Conservation (phyloP, 2,888 invertebrate species). For the Chaetogeoica ovagalla region DNA sequence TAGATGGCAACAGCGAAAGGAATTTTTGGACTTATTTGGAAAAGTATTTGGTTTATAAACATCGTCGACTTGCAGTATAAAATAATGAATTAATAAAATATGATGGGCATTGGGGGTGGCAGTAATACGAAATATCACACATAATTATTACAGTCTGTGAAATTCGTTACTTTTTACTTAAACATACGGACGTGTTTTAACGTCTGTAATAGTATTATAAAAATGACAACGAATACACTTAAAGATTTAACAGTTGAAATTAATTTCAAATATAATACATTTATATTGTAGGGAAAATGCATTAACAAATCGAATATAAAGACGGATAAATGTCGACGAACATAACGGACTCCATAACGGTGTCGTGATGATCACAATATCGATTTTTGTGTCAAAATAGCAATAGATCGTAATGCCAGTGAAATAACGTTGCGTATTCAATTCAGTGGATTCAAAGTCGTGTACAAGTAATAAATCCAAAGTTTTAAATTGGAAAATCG, state of each 20-base stretch:
- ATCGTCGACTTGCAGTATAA: not conserved
- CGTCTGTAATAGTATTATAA: not conserved
- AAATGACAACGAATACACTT: not conserved
- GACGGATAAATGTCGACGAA: not conserved
- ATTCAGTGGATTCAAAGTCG: not conserved
- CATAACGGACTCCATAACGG: too few relatives aligned
- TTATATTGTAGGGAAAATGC: too few relatives aligned
- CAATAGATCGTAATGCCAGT: not conserved
- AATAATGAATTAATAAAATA: not conserved
- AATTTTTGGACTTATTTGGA: not conserved
- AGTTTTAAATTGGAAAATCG: slow-evolving; percentile 9
- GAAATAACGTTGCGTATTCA: slow-evolving; percentile 5
- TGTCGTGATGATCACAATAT: not conserved
- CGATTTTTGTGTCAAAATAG: not conserved
- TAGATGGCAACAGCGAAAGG: not conserved
- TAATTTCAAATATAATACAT: not conserved
- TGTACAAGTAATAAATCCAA: not conserved
- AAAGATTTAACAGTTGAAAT: not conserved
- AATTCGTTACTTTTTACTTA: not conserved
- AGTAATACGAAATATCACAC: not conserved
- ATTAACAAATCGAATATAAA: too few relatives aligned
- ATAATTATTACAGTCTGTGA: not conserved
- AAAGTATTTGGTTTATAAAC: not conserved
- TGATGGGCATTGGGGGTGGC: too few relatives aligned
- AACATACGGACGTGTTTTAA: too few relatives aligned